These are phyloP conservation scores for Panzeria rudis DNA, from an alignment of 2,888 invertebrate species.

Conservation along the genomic window DNA sequence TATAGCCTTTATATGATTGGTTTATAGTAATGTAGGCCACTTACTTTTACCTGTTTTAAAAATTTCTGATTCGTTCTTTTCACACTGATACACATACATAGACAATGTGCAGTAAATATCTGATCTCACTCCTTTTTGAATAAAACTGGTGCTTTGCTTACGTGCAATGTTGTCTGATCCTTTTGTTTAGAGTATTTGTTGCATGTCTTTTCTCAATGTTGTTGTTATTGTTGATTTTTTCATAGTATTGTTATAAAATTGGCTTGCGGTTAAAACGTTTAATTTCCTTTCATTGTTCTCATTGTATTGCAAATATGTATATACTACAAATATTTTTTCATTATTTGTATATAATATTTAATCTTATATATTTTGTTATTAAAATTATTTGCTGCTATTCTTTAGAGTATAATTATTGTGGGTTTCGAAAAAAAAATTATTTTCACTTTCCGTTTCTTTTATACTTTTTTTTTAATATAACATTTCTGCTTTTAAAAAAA, in stretches of 20 bases:
- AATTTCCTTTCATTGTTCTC: conserved; percentile 75
- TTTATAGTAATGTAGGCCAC: conserved; percentile 51
- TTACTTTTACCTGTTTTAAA: conserved; percentile 60
- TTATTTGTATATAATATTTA: conserved; percentile 45
- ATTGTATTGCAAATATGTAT: conserved; percentile 52
- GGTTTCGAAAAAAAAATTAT: conserved; percentile 70
- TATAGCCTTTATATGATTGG: conserved; percentile 71
- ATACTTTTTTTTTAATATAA: conserved; percentile 33
- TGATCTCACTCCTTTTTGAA: conserved; percentile 33
- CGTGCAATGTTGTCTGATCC: conserved; percentile 52
- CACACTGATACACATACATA: background rate
- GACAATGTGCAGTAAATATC: background rate
- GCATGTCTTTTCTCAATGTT: conserved; percentile 44
- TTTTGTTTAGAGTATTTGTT: conserved; percentile 51
- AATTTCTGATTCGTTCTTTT: conserved; percentile 70
- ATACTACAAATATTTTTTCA: background rate
- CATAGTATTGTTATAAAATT: conserved; percentile 75
- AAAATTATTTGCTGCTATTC: conserved; percentile 51
- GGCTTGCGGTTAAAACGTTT: conserved; percentile 82
- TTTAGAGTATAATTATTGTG: conserved; percentile 71
- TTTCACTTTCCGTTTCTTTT: conserved; percentile 76
- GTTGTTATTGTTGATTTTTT: conserved; percentile 65
- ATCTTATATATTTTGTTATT: conserved; percentile 50
- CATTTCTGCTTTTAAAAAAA: background rate
- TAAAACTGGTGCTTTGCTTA: conserved; percentile 26